Conservation (phyloP, 2,113 vertebrate species). For the Potamarius usumacintae region DNA sequence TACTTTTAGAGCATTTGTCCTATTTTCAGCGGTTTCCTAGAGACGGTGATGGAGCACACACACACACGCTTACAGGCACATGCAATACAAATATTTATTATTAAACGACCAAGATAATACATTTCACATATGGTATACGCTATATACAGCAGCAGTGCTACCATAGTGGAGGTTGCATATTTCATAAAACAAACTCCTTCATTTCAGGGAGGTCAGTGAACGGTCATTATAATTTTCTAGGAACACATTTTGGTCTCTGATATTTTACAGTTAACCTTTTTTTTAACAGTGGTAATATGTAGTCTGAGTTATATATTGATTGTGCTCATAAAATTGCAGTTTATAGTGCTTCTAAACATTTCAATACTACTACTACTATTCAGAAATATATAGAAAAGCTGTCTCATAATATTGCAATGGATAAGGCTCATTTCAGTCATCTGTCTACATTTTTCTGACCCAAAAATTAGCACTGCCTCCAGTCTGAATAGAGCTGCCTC, state of each 20-base stretch:
- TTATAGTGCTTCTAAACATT: background rate
- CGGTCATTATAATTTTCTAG: too few relatives aligned
- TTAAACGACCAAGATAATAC: too few relatives aligned
- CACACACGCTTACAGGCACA: conserved; percentile 30
- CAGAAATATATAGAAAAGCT: background rate
- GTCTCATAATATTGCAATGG: background rate
- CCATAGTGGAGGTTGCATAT: too few relatives aligned
- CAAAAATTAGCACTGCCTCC: background rate
- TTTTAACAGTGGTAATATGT: background rate
- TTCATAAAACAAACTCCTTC: too few relatives aligned
- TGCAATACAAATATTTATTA: conserved; percentile 8
- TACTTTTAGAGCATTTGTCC: conserved; percentile 72
- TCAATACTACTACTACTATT: background rate
- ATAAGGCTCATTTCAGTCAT: background rate
- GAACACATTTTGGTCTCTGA: background rate
- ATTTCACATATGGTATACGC: background rate
- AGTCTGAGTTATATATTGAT: background rate
- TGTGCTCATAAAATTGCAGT: background rate
- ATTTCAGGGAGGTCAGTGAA: background rate
- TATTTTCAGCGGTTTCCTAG: conserved; percentile 62
- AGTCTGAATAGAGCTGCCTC: background rate
- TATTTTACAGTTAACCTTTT: background rate
- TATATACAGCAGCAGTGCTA: background rate
- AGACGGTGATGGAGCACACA: conserved; percentile 53
- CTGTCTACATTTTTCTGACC: background rate